Percentiles rank a stretch among this genome's conserved stretches.
phyloP scores from a whole-genome alignment of 1,140 invertebrate species.

The Sarcophaga bullata region DNA sequence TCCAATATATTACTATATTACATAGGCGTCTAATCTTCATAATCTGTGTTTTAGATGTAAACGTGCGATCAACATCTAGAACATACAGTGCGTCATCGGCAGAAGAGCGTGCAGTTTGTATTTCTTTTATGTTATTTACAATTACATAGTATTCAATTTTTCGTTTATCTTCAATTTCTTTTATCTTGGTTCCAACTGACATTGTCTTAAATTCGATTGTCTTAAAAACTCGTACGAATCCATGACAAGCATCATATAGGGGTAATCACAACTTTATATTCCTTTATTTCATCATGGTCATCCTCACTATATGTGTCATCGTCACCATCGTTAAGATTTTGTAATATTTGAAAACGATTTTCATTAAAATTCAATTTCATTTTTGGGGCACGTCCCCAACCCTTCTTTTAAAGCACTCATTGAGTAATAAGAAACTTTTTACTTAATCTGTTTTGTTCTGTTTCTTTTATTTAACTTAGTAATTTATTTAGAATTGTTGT shows the following conservation, averaged over 20 bases:
- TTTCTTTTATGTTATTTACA: not conserved
- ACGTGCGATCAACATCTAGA: not conserved
- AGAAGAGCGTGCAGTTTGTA: no score
- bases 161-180: not conserved
- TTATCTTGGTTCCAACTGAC: not conserved
- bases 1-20: not conserved
- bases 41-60: not conserved
- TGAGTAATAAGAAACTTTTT: no score
- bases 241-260: not conserved
- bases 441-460: no score
- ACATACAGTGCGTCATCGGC: no score
- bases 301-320: not conserved
- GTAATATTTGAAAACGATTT: no score
- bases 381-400: no score
- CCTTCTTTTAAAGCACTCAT: no score
- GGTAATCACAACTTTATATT: not conserved
- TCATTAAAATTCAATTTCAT: no score
- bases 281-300: not conserved
- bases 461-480: no score
- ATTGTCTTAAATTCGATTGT: not conserved
- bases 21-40: not conserved
- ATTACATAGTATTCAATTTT: not conserved
- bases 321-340: no score
- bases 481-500: no score
- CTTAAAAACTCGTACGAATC: not conserved